Evolutionary conservation across 2,113 vertebrate genomes (phyloP), one percentile per base, ranked within the genome.

Genomic region (Cyanistes caeruleus): DNA sequence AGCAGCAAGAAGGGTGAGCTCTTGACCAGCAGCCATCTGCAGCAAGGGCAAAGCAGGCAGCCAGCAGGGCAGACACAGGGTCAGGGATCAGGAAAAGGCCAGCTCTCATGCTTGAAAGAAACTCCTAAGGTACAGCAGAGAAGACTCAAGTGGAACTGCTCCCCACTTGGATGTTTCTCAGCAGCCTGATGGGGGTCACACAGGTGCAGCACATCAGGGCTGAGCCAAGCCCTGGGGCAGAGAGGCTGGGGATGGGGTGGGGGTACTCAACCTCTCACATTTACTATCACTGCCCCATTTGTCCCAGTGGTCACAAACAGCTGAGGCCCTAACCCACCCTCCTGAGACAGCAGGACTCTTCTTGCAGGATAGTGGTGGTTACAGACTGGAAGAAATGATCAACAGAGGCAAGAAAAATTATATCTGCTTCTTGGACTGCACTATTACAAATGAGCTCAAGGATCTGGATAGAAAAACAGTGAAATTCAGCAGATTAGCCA

Each of bases 11-110:
- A 46, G 24, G 28, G 28, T 6, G 5, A 87, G 27, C 9, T 23
- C 74, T 65, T 2, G 1, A 19, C 2, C 8, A 4, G 43, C 46
- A 70, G 69, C n/a, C 2, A 4, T 7, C 28, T 20, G 30, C 28
- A 74, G 46, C 28, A 60, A 24, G 48, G 23, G 2, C 25, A 86
- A 51, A 73, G 72, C 72, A 46, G n/a, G 14, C 35, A 83, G 14
- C 2, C 33, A 65, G 48, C 62, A 76, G n/a, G 19, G 7, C 68
- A 90, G 33, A 24, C 3, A 4, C 11, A 8, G 27, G 0, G 0
- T 9, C 27, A 27, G 33, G n/a, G 22, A 5, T 16, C 33, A 53
- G 30, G 24, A 68, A 83, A 28, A 31, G 11, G 11, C 44, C 60
- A 41, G 8, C 14, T 64, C 58, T 33, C 11, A 0, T 13, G 7